A percentile compares a stretch with the other conserved stretches of the same genome.
Evolutionary conservation across 2,113 vertebrate genomes (phyloP).

Genomic region (Thermophis baileyi): DNA sequence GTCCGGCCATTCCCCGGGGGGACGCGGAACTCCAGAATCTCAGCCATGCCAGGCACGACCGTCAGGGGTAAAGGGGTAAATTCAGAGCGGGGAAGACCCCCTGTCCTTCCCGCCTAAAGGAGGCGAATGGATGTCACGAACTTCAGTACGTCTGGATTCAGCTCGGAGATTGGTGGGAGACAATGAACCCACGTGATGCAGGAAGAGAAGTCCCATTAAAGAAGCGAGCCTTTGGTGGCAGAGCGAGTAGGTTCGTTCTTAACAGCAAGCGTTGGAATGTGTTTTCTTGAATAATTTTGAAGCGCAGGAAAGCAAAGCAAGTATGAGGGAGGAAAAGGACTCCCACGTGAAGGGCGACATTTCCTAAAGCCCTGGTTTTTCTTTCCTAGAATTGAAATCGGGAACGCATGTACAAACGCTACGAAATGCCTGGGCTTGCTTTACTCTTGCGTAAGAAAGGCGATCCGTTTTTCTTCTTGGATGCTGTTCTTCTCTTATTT

Average conservation of each 20-base stretch:
- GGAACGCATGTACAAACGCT: neutral
- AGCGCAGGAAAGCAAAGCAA: neutral
- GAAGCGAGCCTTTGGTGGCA: neutral
- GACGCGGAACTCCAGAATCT: conserved; percentile 71
- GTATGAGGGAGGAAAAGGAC: neutral
- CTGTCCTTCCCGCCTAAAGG: neutral
- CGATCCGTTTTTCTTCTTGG: neutral
- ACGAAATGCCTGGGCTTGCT: neutral
- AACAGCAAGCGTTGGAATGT: neutral
- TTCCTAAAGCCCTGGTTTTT: neutral
- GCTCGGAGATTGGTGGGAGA: neutral
- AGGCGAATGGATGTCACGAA: neutral
- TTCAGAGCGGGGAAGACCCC: rapidly evolving
- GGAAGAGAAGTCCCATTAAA: neutral
- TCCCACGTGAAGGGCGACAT: neutral
- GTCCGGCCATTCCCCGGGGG: conserved; percentile 67
- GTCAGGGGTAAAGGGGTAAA: neutral
- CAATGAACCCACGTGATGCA: neutral
- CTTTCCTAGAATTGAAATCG: neutral
- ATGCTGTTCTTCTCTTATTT: neutral
- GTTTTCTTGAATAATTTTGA: neutral
- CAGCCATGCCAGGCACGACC: neutral
- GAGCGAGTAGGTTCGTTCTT: neutral
- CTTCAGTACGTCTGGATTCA: neutral
- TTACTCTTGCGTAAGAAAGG: neutral